Percentiles rank a stretch among this genome's conserved stretches.
These are phyloP conservation scores for Lamellibrachia columna DNA, from an alignment of 2,888 invertebrate species.

Conservation along the genomic window DNA sequence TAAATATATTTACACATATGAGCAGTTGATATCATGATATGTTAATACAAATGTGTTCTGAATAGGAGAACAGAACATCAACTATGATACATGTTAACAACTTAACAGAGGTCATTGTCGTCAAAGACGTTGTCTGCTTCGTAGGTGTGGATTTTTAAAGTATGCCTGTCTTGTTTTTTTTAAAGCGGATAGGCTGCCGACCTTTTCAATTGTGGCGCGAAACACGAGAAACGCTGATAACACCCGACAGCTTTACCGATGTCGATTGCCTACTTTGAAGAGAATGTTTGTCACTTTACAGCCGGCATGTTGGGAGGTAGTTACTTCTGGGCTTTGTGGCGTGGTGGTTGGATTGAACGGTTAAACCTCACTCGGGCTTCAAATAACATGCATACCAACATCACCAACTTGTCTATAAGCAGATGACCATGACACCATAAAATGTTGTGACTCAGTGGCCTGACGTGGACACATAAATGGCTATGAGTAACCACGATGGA, in stretches of 20 bases:
- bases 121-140: not conserved
- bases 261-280: not conserved
- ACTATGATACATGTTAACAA: not conserved
- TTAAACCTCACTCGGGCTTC: no score
- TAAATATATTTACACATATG: no score
- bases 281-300: not conserved
- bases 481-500: no score
- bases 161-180: not conserved
- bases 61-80: not conserved
- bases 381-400: no score
- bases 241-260: not conserved
- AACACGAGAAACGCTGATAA: not conserved
- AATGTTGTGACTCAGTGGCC: no score
- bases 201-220: not conserved
- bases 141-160: not conserved
- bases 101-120: not conserved
- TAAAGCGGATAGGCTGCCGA: not conserved
- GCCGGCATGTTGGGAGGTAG: slow-evolving; percentile 22
- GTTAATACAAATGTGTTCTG: no score
- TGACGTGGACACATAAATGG: no score
- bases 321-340: no score
- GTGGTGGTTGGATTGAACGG: no score
- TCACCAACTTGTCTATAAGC: no score
- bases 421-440: no score
- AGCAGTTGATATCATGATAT: no score